These are phyloP conservation scores for Sinocyclocheilus rhinocerous DNA, from an alignment of 2,113 vertebrate genomes.

Conservation along the genomic window DNA sequence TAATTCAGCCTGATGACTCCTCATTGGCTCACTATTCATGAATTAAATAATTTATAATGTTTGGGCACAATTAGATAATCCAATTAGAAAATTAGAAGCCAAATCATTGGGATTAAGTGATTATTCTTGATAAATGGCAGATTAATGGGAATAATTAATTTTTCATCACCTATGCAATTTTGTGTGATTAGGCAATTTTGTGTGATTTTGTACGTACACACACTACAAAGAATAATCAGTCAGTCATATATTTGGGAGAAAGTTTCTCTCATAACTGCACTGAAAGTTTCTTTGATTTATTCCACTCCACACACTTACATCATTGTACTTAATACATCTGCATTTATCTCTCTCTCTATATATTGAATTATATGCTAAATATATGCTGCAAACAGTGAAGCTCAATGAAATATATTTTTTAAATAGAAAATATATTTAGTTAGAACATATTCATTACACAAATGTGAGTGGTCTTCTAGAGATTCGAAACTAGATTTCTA, in stretches of 20 bases:
- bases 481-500: too few species aligned
- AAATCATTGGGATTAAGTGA: constrained; percentile 42
- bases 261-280: background rate
- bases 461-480: too few species aligned
- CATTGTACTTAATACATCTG: background rate
- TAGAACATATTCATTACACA: too few species aligned
- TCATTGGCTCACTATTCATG: constrained; percentile 34
- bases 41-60: constrained; percentile 42
- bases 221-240: background rate
- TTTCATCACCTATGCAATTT: constrained; percentile 29
- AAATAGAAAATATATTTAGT: too few species aligned
- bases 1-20: constrained; percentile 32
- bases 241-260: background rate
- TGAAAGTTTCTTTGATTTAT: background rate
- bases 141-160: constrained; percentile 39
- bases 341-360: too few species aligned
- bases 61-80: constrained; percentile 51
- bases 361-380: too few species aligned
- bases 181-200: constrained; percentile 14
- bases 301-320: background rate
- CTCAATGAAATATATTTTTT: too few species aligned
- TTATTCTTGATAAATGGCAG: constrained; percentile 48
- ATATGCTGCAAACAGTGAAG: too few species aligned
- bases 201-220: constrained; percentile 11
- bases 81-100: constrained; percentile 42